phyloP scores from a whole-genome alignment of 1,140 invertebrate genomes.

The Centruroides vittatus region DNA sequence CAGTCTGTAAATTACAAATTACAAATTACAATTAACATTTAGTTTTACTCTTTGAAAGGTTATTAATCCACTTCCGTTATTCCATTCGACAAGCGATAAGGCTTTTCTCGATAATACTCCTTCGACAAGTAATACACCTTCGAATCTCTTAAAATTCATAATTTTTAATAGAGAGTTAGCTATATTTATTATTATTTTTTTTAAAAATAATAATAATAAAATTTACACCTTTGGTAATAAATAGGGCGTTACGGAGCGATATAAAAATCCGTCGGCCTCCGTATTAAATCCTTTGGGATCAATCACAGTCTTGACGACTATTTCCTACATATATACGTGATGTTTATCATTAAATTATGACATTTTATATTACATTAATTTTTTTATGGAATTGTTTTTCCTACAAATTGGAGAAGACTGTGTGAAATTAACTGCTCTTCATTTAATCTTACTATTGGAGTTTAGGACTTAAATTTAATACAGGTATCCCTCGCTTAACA shows the following conservation, averaged over 20 bases:
- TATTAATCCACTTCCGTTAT: constrained; percentile 9
- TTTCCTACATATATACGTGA: constrained; percentile 3
- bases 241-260: not conserved
- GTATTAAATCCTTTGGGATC: not conserved
- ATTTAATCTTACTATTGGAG: too few species aligned
- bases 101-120: not conserved
- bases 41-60: constrained; percentile 5
- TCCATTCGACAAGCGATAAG: not conserved
- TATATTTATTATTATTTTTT: not conserved
- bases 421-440: too few species aligned
- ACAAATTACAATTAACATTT: not conserved
- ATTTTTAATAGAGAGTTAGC: not conserved
- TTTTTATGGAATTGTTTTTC: too few species aligned
- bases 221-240: constrained; percentile 4
- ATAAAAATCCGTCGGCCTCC: not conserved
- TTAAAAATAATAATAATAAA: not conserved
- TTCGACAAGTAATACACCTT: constrained; percentile 8
- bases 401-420: too few species aligned
- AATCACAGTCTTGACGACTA: constrained; percentile 1
- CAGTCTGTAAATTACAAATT: too few species aligned
- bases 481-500: too few species aligned
- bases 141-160: constrained; percentile 1
- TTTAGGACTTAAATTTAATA: too few species aligned
- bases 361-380: too few species aligned
- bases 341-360: too few species aligned